phyloP scores from a whole-genome alignment of 2,888 invertebrate species.

The Blastobasis lacticolella region DNA sequence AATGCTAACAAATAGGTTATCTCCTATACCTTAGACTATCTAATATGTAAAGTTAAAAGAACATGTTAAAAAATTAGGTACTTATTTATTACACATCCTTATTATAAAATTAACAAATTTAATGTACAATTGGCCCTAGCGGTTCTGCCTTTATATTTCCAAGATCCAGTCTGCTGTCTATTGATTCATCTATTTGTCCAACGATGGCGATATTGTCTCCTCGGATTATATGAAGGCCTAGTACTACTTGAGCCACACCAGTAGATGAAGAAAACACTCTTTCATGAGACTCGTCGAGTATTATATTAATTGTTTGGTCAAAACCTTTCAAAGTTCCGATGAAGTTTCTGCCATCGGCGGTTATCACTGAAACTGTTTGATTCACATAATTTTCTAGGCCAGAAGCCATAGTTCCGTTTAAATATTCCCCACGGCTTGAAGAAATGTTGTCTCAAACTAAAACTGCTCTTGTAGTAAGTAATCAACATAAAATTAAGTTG shows the following conservation, averaged over 20 bases:
- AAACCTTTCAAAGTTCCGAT: slow-evolving; percentile 98
- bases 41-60: neutral
- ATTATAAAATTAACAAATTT: slow-evolving; percentile 17
- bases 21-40: neutral
- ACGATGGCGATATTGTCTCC: slow-evolving; percentile 98
- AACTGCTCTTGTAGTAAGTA: too few relatives aligned
- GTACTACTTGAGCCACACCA: slow-evolving; percentile 89
- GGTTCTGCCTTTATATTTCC: slow-evolving; percentile 89
- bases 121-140: slow-evolving; percentile 86
- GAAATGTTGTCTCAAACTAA: too few relatives aligned
- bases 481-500: neutral
- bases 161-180: slow-evolving; percentile 87
- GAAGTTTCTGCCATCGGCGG: slow-evolving; percentile 96
- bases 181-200: slow-evolving; percentile 87
- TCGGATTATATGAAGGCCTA: slow-evolving; percentile 97
- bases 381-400: slow-evolving; percentile 91
- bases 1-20: too few relatives aligned
- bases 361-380: slow-evolving; percentile 95
- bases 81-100: slow-evolving; percentile 37
- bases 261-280: slow-evolving; percentile 94
- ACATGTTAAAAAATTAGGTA: slow-evolving; percentile 11
- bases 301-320: slow-evolving; percentile 99
- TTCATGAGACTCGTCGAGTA: slow-evolving; percentile 98
- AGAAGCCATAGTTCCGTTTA: slow-evolving; percentile 77
- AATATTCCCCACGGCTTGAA: too few relatives aligned